Evolutionary conservation across 2,797 vertebrate genomes (phyloP).

Genomic region (Delichon dasypus): DNA sequence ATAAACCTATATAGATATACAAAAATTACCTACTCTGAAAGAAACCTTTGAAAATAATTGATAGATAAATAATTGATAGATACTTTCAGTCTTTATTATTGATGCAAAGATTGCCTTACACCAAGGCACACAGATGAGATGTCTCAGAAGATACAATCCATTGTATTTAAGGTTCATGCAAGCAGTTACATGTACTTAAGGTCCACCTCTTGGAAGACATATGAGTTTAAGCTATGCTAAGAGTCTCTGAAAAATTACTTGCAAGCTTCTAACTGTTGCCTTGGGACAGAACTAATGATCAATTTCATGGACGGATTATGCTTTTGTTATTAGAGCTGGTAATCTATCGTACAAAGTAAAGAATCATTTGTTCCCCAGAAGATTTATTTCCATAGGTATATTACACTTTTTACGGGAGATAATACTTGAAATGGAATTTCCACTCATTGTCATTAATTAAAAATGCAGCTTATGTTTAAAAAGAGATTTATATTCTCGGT

Average conservation of each 20-base stretch:
- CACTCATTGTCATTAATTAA: not conserved
- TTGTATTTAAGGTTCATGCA: accelerated
- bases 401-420: not conserved
- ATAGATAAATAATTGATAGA: not conserved
- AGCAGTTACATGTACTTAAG: not conserved
- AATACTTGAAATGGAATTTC: not conserved
- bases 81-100: not conserved
- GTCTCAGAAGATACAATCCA: not conserved
- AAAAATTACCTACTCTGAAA: not conserved
- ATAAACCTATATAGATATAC: not conserved
- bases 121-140: not conserved
- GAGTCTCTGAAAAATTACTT: not conserved
- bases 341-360: not conserved
- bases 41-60: not conserved
- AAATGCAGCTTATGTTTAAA: not conserved
- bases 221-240: not conserved
- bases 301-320: not conserved
- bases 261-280: not conserved
- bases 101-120: not conserved
- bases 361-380: not conserved
- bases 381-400: not conserved
- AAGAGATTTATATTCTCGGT: not conserved
- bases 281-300: not conserved
- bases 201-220: not conserved
- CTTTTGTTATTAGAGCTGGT: not conserved